phyloP scores from a whole-genome alignment of 2,797 vertebrate species.

The Alectoris magna region DNA sequence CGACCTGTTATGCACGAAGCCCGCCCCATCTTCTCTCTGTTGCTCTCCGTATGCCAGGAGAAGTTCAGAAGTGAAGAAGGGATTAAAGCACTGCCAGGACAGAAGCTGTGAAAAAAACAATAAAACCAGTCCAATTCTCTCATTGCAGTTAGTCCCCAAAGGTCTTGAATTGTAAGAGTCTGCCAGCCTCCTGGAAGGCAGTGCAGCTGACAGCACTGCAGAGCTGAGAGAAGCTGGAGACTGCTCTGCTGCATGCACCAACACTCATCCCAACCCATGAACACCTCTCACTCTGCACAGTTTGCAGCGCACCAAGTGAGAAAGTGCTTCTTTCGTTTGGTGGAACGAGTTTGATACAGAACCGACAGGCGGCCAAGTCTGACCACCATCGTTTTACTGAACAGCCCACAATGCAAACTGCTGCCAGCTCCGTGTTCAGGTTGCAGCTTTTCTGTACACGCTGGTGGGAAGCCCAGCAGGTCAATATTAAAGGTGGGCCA shows the following conservation, averaged over 20 bases:
- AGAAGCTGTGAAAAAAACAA: fast-evolving
- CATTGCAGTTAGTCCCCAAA: not conserved
- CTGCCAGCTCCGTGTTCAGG: not conserved
- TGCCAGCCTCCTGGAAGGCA: not conserved
- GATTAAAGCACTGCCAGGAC: not conserved
- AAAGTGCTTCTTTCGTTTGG: not conserved
- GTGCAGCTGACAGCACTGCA: not conserved
- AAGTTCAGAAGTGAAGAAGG: not conserved
- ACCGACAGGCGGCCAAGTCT: not conserved
- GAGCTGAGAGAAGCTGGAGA: not conserved
- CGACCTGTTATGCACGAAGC: not conserved
- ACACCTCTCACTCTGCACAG: not conserved
- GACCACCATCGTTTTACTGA: not conserved
- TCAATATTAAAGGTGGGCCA: not conserved
- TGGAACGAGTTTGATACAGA: not conserved
- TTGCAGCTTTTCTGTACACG: not conserved
- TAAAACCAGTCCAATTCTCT: not conserved
- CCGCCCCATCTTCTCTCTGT: not conserved
- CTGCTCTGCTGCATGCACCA: fast-evolving
- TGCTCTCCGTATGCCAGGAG: not conserved
- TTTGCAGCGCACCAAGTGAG: too few relatives aligned
- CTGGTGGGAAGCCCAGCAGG: not conserved
- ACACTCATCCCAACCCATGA: fast-evolving
- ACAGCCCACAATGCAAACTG: not conserved
- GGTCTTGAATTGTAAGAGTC: not conserved